Conservation (phyloP, 2,888 invertebrate genomes). For the Platypus cylindrus region DNA sequence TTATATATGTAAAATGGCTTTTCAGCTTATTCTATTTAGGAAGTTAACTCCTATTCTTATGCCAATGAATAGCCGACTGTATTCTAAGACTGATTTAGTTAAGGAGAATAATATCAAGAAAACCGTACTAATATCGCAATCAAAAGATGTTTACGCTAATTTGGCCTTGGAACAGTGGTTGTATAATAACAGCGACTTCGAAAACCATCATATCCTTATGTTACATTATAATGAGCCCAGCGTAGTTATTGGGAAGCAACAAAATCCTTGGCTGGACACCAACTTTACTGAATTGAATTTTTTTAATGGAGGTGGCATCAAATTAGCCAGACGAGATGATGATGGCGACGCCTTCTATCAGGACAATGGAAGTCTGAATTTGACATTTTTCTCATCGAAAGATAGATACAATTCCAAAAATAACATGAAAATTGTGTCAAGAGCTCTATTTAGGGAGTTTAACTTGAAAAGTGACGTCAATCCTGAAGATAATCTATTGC, state of each 20-base stretch:
- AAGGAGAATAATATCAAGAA: constrained; percentile 47
- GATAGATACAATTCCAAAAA: constrained; percentile 61
- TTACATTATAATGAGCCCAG: constrained; percentile 90
- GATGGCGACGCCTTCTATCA: constrained; percentile 97
- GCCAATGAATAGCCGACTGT: no score
- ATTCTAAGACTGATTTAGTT: constrained; percentile 12
- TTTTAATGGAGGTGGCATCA: constrained; percentile 47
- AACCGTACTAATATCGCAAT: constrained; percentile 85
- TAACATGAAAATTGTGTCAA: constrained; percentile 77
- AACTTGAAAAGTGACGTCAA: constrained; percentile 64
- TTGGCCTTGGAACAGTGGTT: constrained; percentile 95
- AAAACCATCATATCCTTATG: constrained; percentile 71
- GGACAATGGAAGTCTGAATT: constrained; percentile 84
- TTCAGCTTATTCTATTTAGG: no score
- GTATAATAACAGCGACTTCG: constrained; percentile 75
- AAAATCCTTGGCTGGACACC: constrained; percentile 92
- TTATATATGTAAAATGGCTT: constrained; percentile 22
- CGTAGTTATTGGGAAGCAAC: constrained; percentile 91
- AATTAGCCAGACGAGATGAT: constrained; percentile 79
- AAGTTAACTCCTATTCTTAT: no score
- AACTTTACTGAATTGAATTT: constrained; percentile 53
- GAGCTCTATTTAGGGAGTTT: constrained; percentile 72
- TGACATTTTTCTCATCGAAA: constrained; percentile 80
- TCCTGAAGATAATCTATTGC: constrained; percentile 78
- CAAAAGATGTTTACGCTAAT: constrained; percentile 82